A percentile compares a stretch with the other conserved stretches of the same genome.
These are phyloP conservation scores for Drosophila ohnishii DNA, from an alignment of 1,140 invertebrate species.

Conservation along the genomic window DNA sequence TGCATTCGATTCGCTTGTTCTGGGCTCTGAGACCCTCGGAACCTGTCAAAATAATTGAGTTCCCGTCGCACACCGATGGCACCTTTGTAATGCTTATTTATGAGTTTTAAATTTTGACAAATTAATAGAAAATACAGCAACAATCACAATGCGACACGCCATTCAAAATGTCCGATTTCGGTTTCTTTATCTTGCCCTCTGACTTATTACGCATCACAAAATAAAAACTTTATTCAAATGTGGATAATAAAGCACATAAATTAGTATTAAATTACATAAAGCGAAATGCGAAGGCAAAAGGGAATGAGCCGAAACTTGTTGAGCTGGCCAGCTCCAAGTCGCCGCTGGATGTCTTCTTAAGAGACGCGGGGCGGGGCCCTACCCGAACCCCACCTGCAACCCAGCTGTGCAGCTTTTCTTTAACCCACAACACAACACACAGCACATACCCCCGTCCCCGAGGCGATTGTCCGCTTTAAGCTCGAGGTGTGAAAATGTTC, in stretches of 20 bases:
- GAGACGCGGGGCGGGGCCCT: slow-evolving; percentile 32
- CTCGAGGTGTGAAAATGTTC: slow-evolving; percentile 82
- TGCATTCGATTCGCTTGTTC: slow-evolving; percentile 70
- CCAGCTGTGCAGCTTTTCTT: slow-evolving; percentile 29
- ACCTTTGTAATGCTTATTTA: slow-evolving; percentile 68
- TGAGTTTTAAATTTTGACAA: slow-evolving; percentile 69
- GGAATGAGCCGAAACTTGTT: slow-evolving; percentile 59
- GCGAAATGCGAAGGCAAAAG: slow-evolving; percentile 19
- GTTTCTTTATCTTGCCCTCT: slow-evolving; percentile 10
- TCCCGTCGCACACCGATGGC: slow-evolving; percentile 14
- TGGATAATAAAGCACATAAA: slow-evolving; percentile 77
- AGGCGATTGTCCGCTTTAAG: slow-evolving; percentile 62
- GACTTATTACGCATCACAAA: slow-evolving; percentile 45
- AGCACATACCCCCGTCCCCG: slow-evolving; percentile 21
- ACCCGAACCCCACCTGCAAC: slow-evolving; percentile 6
- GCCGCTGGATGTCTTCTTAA: slow-evolving; percentile 63
- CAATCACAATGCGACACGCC: slow-evolving; percentile 53
- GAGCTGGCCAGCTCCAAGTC: slow-evolving; percentile 38
- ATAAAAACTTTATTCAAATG: slow-evolving; percentile 70
- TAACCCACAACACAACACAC: slow-evolving; percentile 11
- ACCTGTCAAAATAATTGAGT: slow-evolving; percentile 73
- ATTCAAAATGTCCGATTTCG: slow-evolving; percentile 55
- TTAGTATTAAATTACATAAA: slow-evolving; percentile 77
- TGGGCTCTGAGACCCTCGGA: slow-evolving; percentile 22
- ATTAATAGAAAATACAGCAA: slow-evolving; percentile 65